A percentile compares a stretch with the other conserved stretches of the same genome.
Evolutionary conservation across 1,140 invertebrate species (phyloP).

Genomic region (Linepithema humile): DNA sequence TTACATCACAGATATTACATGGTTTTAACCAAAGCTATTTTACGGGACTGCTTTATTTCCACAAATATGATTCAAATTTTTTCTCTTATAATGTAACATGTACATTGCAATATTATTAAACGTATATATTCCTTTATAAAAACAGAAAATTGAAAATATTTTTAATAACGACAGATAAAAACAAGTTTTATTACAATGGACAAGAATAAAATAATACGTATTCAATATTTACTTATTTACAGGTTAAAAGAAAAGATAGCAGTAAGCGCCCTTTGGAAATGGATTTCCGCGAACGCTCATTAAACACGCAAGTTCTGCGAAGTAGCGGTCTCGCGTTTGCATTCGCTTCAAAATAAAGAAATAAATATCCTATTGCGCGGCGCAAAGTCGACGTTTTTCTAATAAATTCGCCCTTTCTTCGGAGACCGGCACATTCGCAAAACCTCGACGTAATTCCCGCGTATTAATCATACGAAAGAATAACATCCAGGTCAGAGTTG

Average conservation of each 20-base stretch:
- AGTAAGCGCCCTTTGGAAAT: not conserved
- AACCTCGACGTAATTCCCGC: conserved; percentile 28
- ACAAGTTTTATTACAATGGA: too few relatives aligned
- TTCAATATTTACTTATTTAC: conserved; percentile 14
- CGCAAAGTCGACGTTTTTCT: conserved; percentile 30
- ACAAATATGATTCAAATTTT: too few relatives aligned
- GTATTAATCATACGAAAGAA: conserved; percentile 44
- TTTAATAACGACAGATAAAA: too few relatives aligned
- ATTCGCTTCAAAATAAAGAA: conserved; percentile 18
- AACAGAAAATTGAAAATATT: too few relatives aligned
- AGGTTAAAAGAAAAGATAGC: not conserved
- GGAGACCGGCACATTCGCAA: not conserved
- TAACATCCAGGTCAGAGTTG: conserved; percentile 31
- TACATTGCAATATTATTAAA: too few relatives aligned
- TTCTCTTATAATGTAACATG: too few relatives aligned
- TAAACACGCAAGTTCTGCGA: not conserved
- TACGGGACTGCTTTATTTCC: too few relatives aligned
- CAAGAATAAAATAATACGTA: not conserved
- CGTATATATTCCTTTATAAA: too few relatives aligned
- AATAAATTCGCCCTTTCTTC: conserved; percentile 30
- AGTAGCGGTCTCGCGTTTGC: conserved; percentile 9
- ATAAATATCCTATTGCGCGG: conserved; percentile 34
- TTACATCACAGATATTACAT: too few relatives aligned
- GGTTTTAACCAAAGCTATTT: too few relatives aligned
- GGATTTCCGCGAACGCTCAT: not conserved